A percentile compares a stretch with the other conserved stretches of the same genome.
Evolutionary conservation across 2,113 vertebrate species (phyloP).

Genomic region (Corapipo altera): DNA sequence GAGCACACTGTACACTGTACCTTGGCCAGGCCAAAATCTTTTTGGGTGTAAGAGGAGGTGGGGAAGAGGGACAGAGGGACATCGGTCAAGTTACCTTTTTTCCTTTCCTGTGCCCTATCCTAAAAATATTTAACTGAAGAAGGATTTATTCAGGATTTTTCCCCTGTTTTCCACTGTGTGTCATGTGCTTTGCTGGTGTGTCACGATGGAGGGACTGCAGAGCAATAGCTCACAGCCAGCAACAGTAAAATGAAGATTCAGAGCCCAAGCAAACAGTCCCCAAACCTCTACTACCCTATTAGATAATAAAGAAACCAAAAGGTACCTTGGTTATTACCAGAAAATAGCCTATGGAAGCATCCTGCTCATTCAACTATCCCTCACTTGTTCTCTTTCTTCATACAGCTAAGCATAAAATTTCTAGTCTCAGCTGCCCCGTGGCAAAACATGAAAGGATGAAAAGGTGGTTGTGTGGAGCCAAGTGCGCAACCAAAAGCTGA

Average conservation of each 20-base stretch:
- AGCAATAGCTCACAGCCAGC: background rate
- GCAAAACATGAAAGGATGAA: background rate
- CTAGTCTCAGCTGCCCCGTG: background rate
- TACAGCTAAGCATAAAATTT: background rate
- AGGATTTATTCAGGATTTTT: background rate
- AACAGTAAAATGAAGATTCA: background rate
- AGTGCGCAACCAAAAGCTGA: background rate
- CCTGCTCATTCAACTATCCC: background rate
- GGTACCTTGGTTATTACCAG: background rate
- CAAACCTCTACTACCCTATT: background rate
- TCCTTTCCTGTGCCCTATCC: background rate
- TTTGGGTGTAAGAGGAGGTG: background rate
- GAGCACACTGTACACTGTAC: accelerated
- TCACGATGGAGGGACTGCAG: background rate
- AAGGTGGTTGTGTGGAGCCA: background rate
- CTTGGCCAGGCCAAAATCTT: background rate
- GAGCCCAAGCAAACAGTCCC: background rate
- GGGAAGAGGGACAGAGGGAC: background rate
- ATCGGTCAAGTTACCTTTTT: background rate
- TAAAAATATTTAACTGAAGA: background rate
- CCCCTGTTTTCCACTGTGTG: background rate
- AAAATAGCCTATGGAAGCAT: background rate
- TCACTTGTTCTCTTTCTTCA: background rate
- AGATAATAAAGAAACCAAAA: background rate
- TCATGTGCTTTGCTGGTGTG: background rate